A percentile compares a stretch with the other conserved stretches of the same genome.
These are phyloP conservation scores for Eutolmus rufibarbis DNA, from an alignment of 2,888 invertebrate species.

Conservation along the genomic window DNA sequence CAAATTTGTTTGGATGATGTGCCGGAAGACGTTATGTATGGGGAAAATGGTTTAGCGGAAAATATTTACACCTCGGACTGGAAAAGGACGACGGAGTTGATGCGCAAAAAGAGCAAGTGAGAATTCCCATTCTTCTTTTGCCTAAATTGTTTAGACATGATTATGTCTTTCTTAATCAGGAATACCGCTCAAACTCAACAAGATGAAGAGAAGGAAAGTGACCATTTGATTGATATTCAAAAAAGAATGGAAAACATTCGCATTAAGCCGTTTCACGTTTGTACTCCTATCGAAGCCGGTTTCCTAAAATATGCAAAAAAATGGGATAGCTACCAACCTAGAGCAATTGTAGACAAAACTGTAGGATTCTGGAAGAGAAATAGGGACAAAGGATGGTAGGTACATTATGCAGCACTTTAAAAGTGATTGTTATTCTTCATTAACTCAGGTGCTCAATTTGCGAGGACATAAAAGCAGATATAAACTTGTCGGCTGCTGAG, in stretches of 20 bases:
- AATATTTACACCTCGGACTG: constrained; percentile 51
- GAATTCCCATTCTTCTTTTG: not conserved
- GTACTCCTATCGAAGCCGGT: constrained; percentile 39
- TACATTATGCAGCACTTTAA: not conserved
- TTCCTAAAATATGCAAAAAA: constrained; percentile 37
- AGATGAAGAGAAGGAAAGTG: not conserved
- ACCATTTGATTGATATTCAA: not conserved
- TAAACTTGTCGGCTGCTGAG: constrained; percentile 38
- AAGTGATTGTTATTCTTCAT: not conserved
- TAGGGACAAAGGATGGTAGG: constrained; percentile 40
- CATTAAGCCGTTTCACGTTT: not conserved
- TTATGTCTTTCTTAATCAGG: not conserved
- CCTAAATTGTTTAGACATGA: not conserved
- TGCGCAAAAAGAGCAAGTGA: not conserved
- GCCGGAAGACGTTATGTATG: constrained; percentile 48
- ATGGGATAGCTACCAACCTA: constrained; percentile 47
- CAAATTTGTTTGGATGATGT: constrained; percentile 49
- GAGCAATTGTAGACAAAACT: constrained; percentile 47
- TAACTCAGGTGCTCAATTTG: constrained; percentile 34
- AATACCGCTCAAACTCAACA: not conserved
- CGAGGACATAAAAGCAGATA: not conserved
- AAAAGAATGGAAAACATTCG: not conserved
- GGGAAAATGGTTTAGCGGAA: constrained; percentile 44
- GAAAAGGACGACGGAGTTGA: constrained; percentile 46
- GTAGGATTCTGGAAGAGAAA: constrained; percentile 46